Evolutionary conservation across 2,888 invertebrate species (phyloP), one percentile per base, ranked within the genome.

Genomic region (Ditula angustiorana): DNA sequence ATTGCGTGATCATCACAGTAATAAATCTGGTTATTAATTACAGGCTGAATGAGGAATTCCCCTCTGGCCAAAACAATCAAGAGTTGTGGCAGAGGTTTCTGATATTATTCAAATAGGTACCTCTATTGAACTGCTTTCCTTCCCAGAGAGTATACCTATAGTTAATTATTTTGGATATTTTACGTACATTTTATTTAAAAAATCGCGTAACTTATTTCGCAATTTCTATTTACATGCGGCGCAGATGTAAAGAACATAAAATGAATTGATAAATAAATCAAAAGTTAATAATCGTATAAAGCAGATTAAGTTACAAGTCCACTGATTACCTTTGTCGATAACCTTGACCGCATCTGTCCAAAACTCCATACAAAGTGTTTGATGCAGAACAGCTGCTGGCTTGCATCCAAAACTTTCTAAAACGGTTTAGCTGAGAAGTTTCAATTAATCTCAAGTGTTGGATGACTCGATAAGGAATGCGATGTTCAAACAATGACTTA

Each of bases 361-460:
- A 83, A 87, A 86, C 81, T 81, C 80, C 78, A 5, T 10, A 10
- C 8, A 72, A 77, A 73, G 76, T 72, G 71, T 62, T 76, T 81
- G 77, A 84, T 82, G 79, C 80, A 78, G 71, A 78, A 75, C 85
- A 84, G 78, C 75, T 80, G 81, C 83, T 91, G 90, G 90, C 87
- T 64, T 70, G 62, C 72, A 69, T 80, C 88, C 91, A 90, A 85
- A 82, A 83, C 85, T 87, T 88, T 87, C 85, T 85, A 86, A 87
- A 86, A 85, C 82, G 74, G 80, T 78, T 81, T 81, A 83, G 77
- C 79, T 86, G 85, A 83, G 87, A 81, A 76, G 79, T 80, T 82
- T 88, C 83, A 85, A 88, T 87, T 85, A 85, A 80, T 77, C 76
- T 71, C 71, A 68, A 71, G 71, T 72, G 77, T 68, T 66, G 67